Evolutionary conservation across 2,888 invertebrate genomes (phyloP), one percentile per base, ranked within the genome.

Genomic region (Noctua comes): DNA sequence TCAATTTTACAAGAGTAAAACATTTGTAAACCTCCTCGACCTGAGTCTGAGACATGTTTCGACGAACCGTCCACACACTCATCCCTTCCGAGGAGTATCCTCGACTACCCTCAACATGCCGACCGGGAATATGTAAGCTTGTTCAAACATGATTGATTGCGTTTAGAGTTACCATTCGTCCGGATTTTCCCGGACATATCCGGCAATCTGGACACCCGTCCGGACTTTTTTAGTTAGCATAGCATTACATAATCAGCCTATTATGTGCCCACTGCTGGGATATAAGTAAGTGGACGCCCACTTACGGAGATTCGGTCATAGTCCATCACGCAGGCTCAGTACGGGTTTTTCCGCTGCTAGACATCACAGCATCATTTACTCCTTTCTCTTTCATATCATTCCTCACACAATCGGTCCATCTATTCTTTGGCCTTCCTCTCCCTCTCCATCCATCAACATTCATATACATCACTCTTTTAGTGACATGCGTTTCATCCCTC

Each of bases 141-240:
- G 87, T 88, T 84, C 81, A 86, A 86, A 85, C 85, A 81, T 82
- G 87, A 85, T 88, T 89, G 86, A 89, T 89, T 85, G 83, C 79
- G 79, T 84, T 71, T 66, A 66, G n/a, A 27, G 43, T 66, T n/a
- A 43, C 66, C 66, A 27, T 43, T n/a, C 4, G 46, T 66, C 43
- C n/a, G n/a, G n/a, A 66, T n/a, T 43, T 66, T 43, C n/a, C n/a
- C 1, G 66, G 66, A 66, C 24, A n/a, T n/a, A 4, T 66, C 43
- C 4, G 18, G 43, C 10, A 43, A 16, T 66, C 27, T 43, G n/a
- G 18, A 43, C n/a, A 8, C 40, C 40, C 7, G 65, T 65, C 16
- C 16, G 40, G 7, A 43, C 40, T 43, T 24, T 31, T 57, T 18
- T 31, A 31, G 10, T 62, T 31, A 8, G 6, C 16, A 27, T 59